Evolutionary conservation across 1,140 invertebrate species (phyloP).

Genomic region (Anthonomus grandis): DNA sequence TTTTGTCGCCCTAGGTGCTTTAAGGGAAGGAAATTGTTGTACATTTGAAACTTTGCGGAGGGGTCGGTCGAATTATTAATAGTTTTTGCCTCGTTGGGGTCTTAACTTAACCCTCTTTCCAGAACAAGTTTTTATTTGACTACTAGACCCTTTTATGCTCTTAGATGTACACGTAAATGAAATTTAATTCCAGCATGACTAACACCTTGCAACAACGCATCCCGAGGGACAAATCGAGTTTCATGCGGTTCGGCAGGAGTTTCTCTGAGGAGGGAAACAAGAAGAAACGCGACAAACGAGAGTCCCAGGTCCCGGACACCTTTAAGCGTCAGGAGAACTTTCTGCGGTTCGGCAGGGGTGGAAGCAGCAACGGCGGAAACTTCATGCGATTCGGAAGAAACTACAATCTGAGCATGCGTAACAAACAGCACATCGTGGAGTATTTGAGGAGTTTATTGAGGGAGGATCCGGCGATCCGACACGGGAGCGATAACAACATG

Average conservation of each 20-base stretch:
- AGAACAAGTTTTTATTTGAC: background rate
- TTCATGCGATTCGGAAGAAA: constrained; percentile 29
- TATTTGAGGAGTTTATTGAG: too few relatives aligned
- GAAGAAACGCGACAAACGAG: constrained; percentile 16
- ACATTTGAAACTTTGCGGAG: constrained; percentile 28
- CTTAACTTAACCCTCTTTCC: background rate
- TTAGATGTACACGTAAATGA: too few relatives aligned
- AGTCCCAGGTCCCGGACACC: constrained; percentile 1
- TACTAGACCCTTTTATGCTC: too few relatives aligned
- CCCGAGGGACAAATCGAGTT: constrained; percentile 19
- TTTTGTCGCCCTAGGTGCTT: too few relatives aligned
- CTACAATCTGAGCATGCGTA: background rate
- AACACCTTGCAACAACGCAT: constrained; percentile 13
- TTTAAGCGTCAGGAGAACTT: constrained; percentile 24
- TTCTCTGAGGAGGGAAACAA: constrained; percentile 10
- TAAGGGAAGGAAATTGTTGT: too few relatives aligned
- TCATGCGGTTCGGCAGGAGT: constrained; percentile 28
- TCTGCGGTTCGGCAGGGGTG: constrained; percentile 27
- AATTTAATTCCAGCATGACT: too few relatives aligned
- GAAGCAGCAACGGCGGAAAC: constrained; percentile 28
- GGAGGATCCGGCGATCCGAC: too few relatives aligned
- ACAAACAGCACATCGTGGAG: too few relatives aligned
- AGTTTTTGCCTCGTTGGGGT: background rate
- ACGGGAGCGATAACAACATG: too few relatives aligned
- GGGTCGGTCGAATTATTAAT: background rate